phyloP scores from a whole-genome alignment of 2,888 invertebrate species.

The Zhuqinia jingwanae region DNA sequence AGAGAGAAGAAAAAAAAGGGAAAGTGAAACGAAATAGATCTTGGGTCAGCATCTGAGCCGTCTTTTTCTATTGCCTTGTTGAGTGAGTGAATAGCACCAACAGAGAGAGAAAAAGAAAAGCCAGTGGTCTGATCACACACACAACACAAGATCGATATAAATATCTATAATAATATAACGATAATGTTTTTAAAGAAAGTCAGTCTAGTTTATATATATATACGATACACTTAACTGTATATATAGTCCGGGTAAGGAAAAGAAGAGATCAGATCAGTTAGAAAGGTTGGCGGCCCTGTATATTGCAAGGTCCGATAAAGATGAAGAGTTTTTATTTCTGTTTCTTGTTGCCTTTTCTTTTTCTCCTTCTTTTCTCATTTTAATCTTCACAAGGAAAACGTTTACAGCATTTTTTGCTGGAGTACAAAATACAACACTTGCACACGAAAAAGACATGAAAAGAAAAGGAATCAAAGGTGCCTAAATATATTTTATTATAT shows the following conservation, averaged over 20 bases:
- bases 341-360: background rate
- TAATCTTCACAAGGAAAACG: background rate
- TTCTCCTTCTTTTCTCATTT: background rate
- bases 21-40: conserved; percentile 47
- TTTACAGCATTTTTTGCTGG: background rate
- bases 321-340: conserved; percentile 30
- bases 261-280: background rate
- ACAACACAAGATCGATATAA: background rate
- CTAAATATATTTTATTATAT: conserved; percentile 3
- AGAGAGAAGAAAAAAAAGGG: background rate
- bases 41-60: conserved; percentile 58
- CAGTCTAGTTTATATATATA: too few relatives aligned
- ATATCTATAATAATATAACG: too few relatives aligned
- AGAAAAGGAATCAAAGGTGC: conserved; percentile 26
- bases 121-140: background rate
- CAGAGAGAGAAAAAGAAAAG: background rate
- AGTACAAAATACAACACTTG: background rate
- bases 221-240: too few relatives aligned
- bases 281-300: background rate
- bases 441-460: background rate
- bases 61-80: conserved; percentile 53
- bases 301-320: conserved; percentile 27
- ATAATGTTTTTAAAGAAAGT: background rate
- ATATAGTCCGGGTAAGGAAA: too few relatives aligned
- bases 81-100: background rate